Base-by-base conservation (phyloP, 2,113 vertebrate species). In the Meriones unguiculatus region DNA sequence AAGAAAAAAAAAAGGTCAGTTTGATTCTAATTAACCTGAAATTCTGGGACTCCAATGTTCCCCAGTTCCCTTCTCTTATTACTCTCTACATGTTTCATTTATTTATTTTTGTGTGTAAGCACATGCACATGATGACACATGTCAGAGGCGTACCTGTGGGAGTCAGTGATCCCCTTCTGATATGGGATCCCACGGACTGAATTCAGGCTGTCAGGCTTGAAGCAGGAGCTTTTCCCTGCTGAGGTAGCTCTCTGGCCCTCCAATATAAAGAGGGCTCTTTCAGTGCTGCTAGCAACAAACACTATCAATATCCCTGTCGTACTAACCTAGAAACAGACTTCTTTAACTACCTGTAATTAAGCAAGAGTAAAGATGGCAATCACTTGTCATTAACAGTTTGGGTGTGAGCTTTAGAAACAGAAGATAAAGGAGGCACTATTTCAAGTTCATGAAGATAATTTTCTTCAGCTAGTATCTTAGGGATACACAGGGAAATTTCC, bases 391-490 rank as follows among this genome's bases (percentile, higher is more conserved):
- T 88, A 93, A 32, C 2, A 89, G 52, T 90, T 75, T 94, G 67
- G 38, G 54, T 15, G 57, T 91, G 52, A 89, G 89, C 25, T 93
- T 95, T 75, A 93, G 91, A 95, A 90, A 65, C 76, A 90, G 93
- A 84, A 90, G 70, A 59, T 95, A 91, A 87, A 92, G 12, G 0
- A 84, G 95, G 70, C 3, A 7, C 84, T 76, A 96, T 28, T 64
- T 87, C 96, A 88, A 86, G 67, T 93, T 98, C 93, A 76, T 95
- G 91, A 98, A 98, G 93, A 28, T 95, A 95, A 95, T 97, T 98
- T 96, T 98, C 91, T 91, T 98, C 98, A 88, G 73, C 30, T 90
- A 95, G 93, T 65, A 75, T 96, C 93, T 90, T 88, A 57, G 98
- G 88, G 62, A 89, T 96, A 57, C 20, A 89, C 95, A 92, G 97